These are phyloP conservation scores for Pinna nobilis DNA, from an alignment of 1,140 invertebrate genomes.

Conservation along the genomic window DNA sequence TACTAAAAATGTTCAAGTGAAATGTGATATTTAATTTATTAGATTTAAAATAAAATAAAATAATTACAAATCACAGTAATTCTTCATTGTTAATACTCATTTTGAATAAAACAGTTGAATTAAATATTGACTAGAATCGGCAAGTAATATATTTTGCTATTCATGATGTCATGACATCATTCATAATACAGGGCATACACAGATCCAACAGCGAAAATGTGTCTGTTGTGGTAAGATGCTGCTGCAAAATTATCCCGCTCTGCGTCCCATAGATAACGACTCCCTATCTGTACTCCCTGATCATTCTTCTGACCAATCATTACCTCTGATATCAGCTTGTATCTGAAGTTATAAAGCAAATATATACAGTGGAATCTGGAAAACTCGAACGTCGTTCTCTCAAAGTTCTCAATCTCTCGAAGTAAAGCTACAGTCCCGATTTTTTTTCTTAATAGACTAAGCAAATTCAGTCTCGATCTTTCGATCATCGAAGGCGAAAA, in stretches of 20 bases:
- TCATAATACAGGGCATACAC: slow-evolving; percentile 57
- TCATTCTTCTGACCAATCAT: slow-evolving; percentile 63
- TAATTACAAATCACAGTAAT: not conserved
- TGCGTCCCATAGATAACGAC: slow-evolving; percentile 62
- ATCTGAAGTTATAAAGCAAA: too few relatives aligned
- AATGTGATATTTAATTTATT: slow-evolving; percentile 5
- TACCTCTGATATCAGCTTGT: slow-evolving; percentile 61
- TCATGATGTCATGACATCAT: slow-evolving; percentile 17
- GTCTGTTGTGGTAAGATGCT: slow-evolving; percentile 53
- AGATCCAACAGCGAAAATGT: slow-evolving; percentile 54
- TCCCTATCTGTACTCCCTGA: slow-evolving; percentile 57
- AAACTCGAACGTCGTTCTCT: too few relatives aligned
- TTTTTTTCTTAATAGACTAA: too few relatives aligned
- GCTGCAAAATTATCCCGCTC: slow-evolving; percentile 63
- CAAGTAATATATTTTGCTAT: not conserved
- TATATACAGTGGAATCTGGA: too few relatives aligned
- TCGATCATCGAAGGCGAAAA: too few relatives aligned
- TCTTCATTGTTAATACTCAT: not conserved
- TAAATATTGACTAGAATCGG: not conserved
- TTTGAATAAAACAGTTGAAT: not conserved
- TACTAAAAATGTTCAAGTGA: not conserved
- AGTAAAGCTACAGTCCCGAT: too few relatives aligned
- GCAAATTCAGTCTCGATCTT: too few relatives aligned
- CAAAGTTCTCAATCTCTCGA: too few relatives aligned
- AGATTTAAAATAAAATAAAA: not conserved